phyloP scores from a whole-genome alignment of 2,113 vertebrate species.

The Oryzias woworae region DNA sequence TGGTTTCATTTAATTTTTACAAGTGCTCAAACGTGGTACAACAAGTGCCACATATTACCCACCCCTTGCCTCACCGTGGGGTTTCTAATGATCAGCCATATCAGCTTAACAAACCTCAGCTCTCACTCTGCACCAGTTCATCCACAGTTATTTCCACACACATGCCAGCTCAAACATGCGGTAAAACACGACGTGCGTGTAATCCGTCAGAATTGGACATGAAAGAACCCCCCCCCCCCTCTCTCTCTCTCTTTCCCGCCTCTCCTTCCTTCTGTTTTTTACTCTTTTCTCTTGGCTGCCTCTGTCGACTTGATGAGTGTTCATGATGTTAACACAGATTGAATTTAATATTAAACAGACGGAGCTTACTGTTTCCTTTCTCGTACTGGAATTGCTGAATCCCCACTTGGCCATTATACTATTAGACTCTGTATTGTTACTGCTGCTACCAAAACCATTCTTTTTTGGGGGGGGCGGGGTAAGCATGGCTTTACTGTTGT shows the following conservation, averaged over 20 bases:
- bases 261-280: slow-evolving; percentile 29
- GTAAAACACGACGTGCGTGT: slow-evolving; percentile 25
- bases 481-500: slow-evolving; percentile 54
- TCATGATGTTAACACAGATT: slow-evolving; percentile 47
- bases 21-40: slow-evolving; percentile 8
- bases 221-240: slow-evolving; percentile 7
- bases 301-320: slow-evolving; percentile 50
- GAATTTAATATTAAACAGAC: slow-evolving; percentile 61
- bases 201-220: slow-evolving; percentile 42
- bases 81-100: slow-evolving; percentile 24
- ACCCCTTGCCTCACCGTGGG: slow-evolving; percentile 4
- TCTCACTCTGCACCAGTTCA: slow-evolving; percentile 12
- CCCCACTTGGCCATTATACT: slow-evolving; percentile 6
- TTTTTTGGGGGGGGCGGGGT: slow-evolving; percentile 23
- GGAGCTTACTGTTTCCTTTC: slow-evolving; percentile 26
- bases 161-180: slow-evolving; percentile 31
- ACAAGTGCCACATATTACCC: slow-evolving; percentile 9
- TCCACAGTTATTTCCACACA: slow-evolving; percentile 43
- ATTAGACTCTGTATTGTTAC: slow-evolving; percentile 7
- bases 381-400: slow-evolving; percentile 21
- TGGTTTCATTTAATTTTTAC: slow-evolving; percentile 8
- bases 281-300: slow-evolving; percentile 52
- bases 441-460: slow-evolving; percentile 25
- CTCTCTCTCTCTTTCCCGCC: background rate
- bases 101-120: slow-evolving; percentile 15